Evolutionary conservation across 2,113 vertebrate genomes (phyloP).

Genomic region (Chitala chitala): DNA sequence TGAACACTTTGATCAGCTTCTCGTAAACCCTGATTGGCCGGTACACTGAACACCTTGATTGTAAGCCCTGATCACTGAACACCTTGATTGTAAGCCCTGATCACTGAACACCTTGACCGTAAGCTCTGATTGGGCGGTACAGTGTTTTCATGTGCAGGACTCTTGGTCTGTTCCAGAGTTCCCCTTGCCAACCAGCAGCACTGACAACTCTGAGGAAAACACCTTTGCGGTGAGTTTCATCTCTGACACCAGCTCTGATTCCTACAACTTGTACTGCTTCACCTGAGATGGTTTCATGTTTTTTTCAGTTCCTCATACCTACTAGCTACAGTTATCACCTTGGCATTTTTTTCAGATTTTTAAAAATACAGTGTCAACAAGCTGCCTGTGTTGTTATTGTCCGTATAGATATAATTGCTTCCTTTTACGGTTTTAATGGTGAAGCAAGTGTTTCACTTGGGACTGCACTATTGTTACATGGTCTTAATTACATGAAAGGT

Average conservation of each 20-base stretch:
- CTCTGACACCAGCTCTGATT: no score
- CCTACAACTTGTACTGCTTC: no score
- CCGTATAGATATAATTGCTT: conserved; percentile 39
- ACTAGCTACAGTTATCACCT: conserved; percentile 34
- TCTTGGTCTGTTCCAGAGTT: conserved; percentile 40
- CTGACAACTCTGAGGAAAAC: conserved; percentile 81
- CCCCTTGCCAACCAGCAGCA: conserved; percentile 78
- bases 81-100: no score
- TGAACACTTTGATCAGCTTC: no score
- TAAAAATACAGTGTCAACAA: conserved; percentile 44
- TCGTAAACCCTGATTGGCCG: no score
- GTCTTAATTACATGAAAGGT: conserved; percentile 14
- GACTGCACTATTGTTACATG: conserved; percentile 6
- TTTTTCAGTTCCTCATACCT: not conserved
- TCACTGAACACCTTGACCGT: no score
- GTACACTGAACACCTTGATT: no score
- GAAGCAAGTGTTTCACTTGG: not conserved
- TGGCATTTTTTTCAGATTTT: conserved; percentile 39
- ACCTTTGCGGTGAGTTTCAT: conserved; percentile 81
- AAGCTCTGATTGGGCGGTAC: no score
- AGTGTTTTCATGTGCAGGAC: no score
- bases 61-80: no score
- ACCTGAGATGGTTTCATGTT: no score
- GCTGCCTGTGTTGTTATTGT: conserved; percentile 46
- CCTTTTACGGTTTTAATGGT: conserved; percentile 29